phyloP scores from a whole-genome alignment of 2,888 invertebrate species.

The Diogma glabrata region DNA sequence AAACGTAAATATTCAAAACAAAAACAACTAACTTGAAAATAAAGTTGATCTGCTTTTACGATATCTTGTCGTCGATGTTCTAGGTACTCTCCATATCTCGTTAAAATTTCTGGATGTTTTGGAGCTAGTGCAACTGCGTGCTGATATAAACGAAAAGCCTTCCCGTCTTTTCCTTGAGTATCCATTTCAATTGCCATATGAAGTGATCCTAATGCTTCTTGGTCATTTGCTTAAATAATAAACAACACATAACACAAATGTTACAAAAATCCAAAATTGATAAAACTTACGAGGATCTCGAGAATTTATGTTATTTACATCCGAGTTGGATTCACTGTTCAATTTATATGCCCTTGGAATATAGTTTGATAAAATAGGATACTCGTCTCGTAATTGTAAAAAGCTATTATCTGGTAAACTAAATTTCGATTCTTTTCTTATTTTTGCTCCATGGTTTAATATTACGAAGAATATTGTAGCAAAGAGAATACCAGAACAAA shows the following conservation, averaged over 20 bases:
- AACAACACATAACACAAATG: too few species aligned
- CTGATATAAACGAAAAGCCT: slow-evolving; percentile 75
- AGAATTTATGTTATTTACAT: too few species aligned
- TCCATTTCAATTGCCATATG: slow-evolving; percentile 80
- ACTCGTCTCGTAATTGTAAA: slow-evolving; percentile 33
- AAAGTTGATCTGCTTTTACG: slow-evolving; percentile 81
- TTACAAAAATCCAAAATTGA: too few species aligned
- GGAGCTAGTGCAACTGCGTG: slow-evolving; percentile 89
- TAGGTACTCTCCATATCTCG: slow-evolving; percentile 85
- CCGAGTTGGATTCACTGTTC: too few species aligned
- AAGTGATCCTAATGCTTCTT: slow-evolving; percentile 74
- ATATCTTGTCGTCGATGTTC: slow-evolving; percentile 77
- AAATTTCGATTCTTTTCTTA: neutral
- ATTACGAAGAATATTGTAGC: neutral
- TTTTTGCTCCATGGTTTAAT: neutral
- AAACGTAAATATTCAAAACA: too few species aligned
- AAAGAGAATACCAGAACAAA: slow-evolving; percentile 6
- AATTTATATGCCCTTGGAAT: slow-evolving; percentile 7
- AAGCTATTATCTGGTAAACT: slow-evolving; percentile 29
- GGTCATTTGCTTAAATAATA: slow-evolving; percentile 24
- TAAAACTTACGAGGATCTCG: too few species aligned
- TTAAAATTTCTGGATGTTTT: slow-evolving; percentile 81
- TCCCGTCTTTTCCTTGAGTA: slow-evolving; percentile 66
- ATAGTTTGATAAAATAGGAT: slow-evolving; percentile 26
- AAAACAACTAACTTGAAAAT: slow-evolving; percentile 53